These are phyloP conservation scores for Xiphorhynchus elegans DNA, from an alignment of 2,113 vertebrate species.

Conservation along the genomic window DNA sequence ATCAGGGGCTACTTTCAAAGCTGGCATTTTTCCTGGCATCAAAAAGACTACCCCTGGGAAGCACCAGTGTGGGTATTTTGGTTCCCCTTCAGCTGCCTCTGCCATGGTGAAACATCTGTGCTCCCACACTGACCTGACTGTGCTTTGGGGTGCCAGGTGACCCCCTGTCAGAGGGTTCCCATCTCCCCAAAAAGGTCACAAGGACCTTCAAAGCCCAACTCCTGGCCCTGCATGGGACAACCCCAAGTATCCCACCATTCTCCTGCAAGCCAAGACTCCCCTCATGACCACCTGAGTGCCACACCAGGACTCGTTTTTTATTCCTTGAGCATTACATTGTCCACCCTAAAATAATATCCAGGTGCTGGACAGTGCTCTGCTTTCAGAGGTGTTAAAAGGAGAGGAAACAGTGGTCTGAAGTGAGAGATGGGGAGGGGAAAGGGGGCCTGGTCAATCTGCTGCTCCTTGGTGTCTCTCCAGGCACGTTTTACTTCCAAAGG, in stretches of 20 bases:
- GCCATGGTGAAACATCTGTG: background rate
- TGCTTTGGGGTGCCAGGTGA: no score
- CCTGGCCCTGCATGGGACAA: background rate
- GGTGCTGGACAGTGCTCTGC: background rate
- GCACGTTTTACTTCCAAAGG: background rate
- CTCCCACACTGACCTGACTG: background rate
- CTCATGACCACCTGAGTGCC: background rate
- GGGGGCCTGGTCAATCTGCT: background rate
- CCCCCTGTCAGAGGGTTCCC: background rate
- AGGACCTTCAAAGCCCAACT: no score
- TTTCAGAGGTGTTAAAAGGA: background rate
- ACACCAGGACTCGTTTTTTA: background rate
- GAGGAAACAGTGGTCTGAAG: background rate
- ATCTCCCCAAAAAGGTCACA: background rate
- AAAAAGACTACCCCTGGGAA: background rate
- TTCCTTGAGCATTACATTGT: background rate
- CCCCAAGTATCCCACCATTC: background rate
- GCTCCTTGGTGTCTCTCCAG: background rate
- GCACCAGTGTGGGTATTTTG: background rate
- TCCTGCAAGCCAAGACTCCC: background rate
- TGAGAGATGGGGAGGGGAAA: background rate
- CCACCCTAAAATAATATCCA: background rate
- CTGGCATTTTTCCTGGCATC: background rate
- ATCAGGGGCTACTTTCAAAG: background rate
- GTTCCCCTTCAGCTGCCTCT: background rate